These are phyloP conservation scores for Elachura formosa DNA, from an alignment of 2,113 vertebrate species.

Conservation along the genomic window DNA sequence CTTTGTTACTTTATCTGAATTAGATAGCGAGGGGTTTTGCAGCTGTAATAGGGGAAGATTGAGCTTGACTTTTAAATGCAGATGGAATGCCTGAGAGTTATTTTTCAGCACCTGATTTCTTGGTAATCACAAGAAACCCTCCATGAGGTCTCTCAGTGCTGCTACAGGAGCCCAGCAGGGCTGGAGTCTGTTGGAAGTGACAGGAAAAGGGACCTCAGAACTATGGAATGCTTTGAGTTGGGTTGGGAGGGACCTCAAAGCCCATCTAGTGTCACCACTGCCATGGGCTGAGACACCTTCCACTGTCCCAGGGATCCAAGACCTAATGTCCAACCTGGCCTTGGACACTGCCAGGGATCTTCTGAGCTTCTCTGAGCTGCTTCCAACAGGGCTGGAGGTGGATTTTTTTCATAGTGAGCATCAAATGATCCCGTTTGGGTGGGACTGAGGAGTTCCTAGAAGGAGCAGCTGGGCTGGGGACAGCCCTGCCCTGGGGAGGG, in stretches of 20 bases:
- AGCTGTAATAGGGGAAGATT: neutral
- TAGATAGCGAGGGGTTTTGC: neutral
- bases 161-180: neutral
- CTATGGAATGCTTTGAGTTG: neutral
- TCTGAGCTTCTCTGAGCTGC: neutral
- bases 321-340: neutral
- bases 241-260: fast-evolving
- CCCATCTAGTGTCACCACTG: neutral
- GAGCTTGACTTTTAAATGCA: neutral
- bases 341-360: neutral
- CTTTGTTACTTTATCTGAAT: constrained; percentile 11
- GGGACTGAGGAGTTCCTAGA: neutral
- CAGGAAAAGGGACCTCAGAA: neutral
- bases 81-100: neutral
- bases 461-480: neutral
- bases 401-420: fast-evolving
- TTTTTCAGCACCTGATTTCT: neutral
- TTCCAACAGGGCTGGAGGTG: neutral
- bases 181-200: neutral
- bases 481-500: neutral
- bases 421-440: neutral
- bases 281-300: neutral
- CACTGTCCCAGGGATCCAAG: neutral
- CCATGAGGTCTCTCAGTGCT: neutral
- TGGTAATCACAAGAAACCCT: neutral